A percentile compares a stretch with the other conserved stretches of the same genome.
These are phyloP conservation scores for Acipenser ruthenus DNA, from an alignment of 2,797 vertebrate species.

Conservation along the genomic window DNA sequence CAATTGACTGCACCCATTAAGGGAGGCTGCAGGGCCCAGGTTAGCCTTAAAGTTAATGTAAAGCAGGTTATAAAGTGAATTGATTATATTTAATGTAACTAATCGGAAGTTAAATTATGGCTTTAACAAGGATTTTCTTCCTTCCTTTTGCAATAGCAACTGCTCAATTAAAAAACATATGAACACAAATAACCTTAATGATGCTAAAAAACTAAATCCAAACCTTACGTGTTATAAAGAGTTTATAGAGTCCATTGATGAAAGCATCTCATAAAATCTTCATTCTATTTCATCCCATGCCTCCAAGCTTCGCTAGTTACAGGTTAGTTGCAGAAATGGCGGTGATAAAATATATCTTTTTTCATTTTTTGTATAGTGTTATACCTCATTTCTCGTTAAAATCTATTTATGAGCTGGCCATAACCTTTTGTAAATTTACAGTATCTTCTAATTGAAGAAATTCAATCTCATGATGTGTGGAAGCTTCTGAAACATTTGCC, in stretches of 20 bases:
- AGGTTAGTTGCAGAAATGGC: slow-evolving; percentile 22
- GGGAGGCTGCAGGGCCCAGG: too few species aligned
- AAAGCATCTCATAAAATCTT: slow-evolving; percentile 34
- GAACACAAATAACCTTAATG: background rate
- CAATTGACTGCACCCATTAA: too few species aligned
- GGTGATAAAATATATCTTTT: background rate
- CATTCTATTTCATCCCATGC: slow-evolving; percentile 38
- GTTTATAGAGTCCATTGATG: slow-evolving; percentile 54
- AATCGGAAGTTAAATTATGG: too few species aligned
- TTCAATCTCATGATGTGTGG: background rate
- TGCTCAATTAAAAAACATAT: too few species aligned
- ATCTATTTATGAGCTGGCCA: background rate
- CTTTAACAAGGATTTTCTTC: too few species aligned
- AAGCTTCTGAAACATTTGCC: background rate
- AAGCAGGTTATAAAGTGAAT: too few species aligned
- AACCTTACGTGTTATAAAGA: slow-evolving; percentile 53
- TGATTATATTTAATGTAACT: too few species aligned
- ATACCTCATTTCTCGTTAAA: background rate
- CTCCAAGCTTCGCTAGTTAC: slow-evolving; percentile 36
- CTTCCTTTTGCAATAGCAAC: too few species aligned
- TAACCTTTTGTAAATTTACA: background rate
- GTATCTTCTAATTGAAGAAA: background rate
- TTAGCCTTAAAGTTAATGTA: too few species aligned
- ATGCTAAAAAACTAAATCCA: background rate
- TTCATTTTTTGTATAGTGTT: background rate